Conservation (phyloP, 2,113 vertebrate genomes). For the Brachypodius melanocephalos region DNA sequence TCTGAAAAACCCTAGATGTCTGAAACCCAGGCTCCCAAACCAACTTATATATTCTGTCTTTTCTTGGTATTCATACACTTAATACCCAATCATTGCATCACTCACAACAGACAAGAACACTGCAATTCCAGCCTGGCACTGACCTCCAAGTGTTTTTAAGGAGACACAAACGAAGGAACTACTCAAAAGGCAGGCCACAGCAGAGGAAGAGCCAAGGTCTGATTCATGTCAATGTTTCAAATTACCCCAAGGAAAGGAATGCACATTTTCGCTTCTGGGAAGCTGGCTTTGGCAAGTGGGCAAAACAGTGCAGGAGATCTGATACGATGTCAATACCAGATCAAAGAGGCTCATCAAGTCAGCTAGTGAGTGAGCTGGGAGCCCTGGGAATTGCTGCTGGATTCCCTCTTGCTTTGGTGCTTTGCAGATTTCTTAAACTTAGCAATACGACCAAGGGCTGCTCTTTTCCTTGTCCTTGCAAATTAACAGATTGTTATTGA, state of each 20-base stretch:
- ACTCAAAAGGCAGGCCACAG: slow-evolving; percentile 1
- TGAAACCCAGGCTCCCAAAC: slow-evolving; percentile 50
- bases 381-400: slow-evolving; percentile 62
- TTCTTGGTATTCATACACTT: slow-evolving; percentile 8
- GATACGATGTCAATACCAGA: slow-evolving; percentile 53
- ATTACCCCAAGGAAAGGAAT: slow-evolving; percentile 43
- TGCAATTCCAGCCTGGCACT: slow-evolving; percentile 7
- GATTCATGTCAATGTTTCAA: slow-evolving; percentile 48
- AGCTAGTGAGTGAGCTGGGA: not conserved
- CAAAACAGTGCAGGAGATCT: slow-evolving; percentile 24
- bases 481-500: not conserved
- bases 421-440: slow-evolving; percentile 12
- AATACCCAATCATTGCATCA: not conserved
- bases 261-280: slow-evolving; percentile 1
- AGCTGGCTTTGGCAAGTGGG: slow-evolving; percentile 39
- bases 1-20: not conserved
- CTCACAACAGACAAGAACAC: slow-evolving; percentile 37
- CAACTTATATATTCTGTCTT: slow-evolving; percentile 34
- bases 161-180: not conserved
- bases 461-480: not conserved
- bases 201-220: slow-evolving; percentile 14
- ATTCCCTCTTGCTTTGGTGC: slow-evolving; percentile 12
- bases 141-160: slow-evolving; percentile 45
- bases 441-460: not conserved
- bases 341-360: slow-evolving; percentile 58